These are phyloP conservation scores for Sphaerolaimus hirsutus DNA, from an alignment of 2,888 invertebrate genomes.

Conservation along the genomic window DNA sequence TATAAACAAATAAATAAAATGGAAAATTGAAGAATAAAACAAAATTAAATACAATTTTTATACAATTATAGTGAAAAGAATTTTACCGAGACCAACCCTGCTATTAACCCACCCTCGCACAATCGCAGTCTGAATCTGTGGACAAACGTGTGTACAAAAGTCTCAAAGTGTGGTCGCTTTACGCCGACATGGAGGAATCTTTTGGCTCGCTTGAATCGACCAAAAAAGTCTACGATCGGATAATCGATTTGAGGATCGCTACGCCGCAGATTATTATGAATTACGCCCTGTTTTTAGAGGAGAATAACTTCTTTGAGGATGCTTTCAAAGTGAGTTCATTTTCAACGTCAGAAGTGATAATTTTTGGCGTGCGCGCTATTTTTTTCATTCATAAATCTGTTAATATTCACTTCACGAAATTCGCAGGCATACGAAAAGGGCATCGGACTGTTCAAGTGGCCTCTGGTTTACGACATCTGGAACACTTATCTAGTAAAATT, in stretches of 20 bases:
- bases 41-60: too few relatives aligned
- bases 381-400: not conserved
- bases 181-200: slow-evolving; percentile 93
- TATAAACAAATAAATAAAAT: too few relatives aligned
- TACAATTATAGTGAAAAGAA: too few relatives aligned
- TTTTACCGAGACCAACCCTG: too few relatives aligned
- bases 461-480: slow-evolving; percentile 97
- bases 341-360: not conserved
- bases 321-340: slow-evolving; percentile 43
- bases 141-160: slow-evolving; percentile 84
- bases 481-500: slow-evolving; percentile 93
- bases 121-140: slow-evolving; percentile 61
- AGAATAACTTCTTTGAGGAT: slow-evolving; percentile 94
- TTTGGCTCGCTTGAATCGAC: slow-evolving; percentile 88
- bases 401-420: not conserved
- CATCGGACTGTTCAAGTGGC: slow-evolving; percentile 91
- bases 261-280: slow-evolving; percentile 97
- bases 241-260: slow-evolving; percentile 85
- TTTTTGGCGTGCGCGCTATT: not conserved
- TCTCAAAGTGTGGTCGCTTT: slow-evolving; percentile 92
- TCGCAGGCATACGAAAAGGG: slow-evolving; percentile 74
- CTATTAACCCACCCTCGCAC: too few relatives aligned
- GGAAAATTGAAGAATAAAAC: too few relatives aligned
- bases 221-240: slow-evolving; percentile 90
- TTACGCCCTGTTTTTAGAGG: slow-evolving; percentile 84